phyloP scores from a whole-genome alignment of 1,140 invertebrate species.

The Protaetia brevitarsis region DNA sequence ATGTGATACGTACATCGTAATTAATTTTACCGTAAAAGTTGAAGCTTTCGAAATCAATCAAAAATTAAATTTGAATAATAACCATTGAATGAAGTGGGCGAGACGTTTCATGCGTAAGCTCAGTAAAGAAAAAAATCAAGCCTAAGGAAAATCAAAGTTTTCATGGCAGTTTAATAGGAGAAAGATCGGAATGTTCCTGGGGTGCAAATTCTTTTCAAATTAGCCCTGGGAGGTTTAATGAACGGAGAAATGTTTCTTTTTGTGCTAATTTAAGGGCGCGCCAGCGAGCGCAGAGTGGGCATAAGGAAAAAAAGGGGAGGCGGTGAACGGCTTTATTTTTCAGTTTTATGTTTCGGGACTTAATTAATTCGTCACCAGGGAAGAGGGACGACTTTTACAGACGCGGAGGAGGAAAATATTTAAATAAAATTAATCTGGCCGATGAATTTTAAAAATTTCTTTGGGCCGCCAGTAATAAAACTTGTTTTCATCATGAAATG shows the following conservation, averaged over 20 bases:
- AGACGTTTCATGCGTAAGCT: neutral
- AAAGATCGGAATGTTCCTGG: slow-evolving; percentile 43
- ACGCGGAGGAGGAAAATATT: slow-evolving; percentile 42
- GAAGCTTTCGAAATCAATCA: neutral
- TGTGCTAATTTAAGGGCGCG: slow-evolving; percentile 41
- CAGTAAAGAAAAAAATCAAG: neutral
- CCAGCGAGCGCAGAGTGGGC: neutral
- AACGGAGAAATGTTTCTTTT: slow-evolving; percentile 47
- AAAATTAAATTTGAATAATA: neutral
- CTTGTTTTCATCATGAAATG: neutral
- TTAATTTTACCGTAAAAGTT: neutral
- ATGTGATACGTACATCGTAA: neutral
- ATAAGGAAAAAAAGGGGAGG: slow-evolving; percentile 35
- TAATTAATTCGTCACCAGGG: slow-evolving; percentile 46
- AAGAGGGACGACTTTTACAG: slow-evolving; percentile 19
- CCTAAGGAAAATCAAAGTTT: slow-evolving; percentile 30
- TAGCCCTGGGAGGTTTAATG: slow-evolving; percentile 46
- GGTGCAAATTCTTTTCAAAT: slow-evolving; percentile 47
- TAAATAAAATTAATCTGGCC: slow-evolving; percentile 42
- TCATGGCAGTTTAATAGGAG: slow-evolving; percentile 37
- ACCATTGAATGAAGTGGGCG: neutral
- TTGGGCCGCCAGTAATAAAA: slow-evolving; percentile 4
- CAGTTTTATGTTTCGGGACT: slow-evolving; percentile 40
- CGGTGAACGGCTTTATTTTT: slow-evolving; percentile 40
- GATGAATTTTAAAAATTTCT: slow-evolving; percentile 43